Evolutionary conservation across 1,140 invertebrate species (phyloP).

Genomic region (Drosophila repleta): DNA sequence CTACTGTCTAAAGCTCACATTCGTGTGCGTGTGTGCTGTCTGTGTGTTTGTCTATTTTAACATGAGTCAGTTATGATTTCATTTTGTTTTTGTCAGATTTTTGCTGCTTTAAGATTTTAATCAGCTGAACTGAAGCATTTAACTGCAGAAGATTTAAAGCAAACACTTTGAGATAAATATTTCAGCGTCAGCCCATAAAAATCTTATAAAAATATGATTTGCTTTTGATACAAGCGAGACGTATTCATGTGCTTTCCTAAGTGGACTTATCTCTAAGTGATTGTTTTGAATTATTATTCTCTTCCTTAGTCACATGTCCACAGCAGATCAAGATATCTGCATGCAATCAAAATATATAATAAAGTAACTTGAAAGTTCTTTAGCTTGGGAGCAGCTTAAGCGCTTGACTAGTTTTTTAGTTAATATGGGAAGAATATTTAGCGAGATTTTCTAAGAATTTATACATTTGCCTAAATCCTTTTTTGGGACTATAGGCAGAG

Average conservation of each 20-base stretch:
- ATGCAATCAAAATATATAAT: too few relatives aligned
- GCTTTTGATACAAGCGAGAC: background rate
- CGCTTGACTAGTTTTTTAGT: too few relatives aligned
- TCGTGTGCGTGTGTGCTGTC: background rate
- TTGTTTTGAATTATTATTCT: constrained; percentile 3
- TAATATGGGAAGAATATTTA: too few relatives aligned
- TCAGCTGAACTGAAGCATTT: constrained; percentile 40
- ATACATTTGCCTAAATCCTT: too few relatives aligned
- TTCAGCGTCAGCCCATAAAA: constrained; percentile 6
- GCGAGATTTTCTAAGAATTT: too few relatives aligned
- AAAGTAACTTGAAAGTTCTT: too few relatives aligned
- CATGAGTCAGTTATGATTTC: constrained; percentile 54
- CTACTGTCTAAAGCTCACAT: constrained; percentile 18
- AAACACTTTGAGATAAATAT: constrained; percentile 30
- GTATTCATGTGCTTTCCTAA: background rate
- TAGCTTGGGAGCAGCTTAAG: too few relatives aligned
- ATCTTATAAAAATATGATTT: constrained; percentile 2
- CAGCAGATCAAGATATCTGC: too few relatives aligned
- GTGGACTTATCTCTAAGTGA: constrained; percentile 3
- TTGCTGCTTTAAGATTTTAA: constrained; percentile 46
- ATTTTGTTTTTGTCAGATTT: constrained; percentile 38
- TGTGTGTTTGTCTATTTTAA: background rate
- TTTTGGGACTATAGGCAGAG: too few relatives aligned
- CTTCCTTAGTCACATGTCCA: too few relatives aligned
- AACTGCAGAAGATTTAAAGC: constrained; percentile 39